Evolutionary conservation across 2,113 vertebrate species (phyloP), one percentile per base, ranked within the genome.

Genomic region (Rhagologus leucostigma): DNA sequence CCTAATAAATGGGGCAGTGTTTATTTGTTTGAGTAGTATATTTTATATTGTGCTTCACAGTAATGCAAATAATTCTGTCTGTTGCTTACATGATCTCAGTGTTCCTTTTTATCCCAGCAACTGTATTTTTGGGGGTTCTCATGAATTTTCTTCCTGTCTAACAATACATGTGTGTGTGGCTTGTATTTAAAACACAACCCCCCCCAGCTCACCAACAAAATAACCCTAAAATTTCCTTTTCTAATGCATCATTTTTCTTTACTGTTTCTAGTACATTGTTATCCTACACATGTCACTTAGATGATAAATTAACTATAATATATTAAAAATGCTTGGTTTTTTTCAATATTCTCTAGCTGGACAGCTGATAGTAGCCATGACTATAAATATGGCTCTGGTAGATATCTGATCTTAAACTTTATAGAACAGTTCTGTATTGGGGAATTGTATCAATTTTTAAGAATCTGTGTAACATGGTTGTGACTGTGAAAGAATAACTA

Each of bases 331-430:
- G 94, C 96, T 97, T 98, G 89, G 73, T 98, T 98, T 98, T 98
- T 94, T 97, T 98, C 97, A 98, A 98, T 98, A 98, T 98, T 97
- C 94, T 96, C 93, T 97, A 95, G 65, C 93, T 95, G 98, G 98
- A 98, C 97, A 98, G 96, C 98, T 98, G 98, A 98, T 98, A 98
- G 98, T 98, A 98, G 97, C 98, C 97, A 98, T 98, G 98, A 97
- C 98, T 98, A 98, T 98, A 98, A 98, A 98, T 98, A 96, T 81
- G 87, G 87, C 83, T 98, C 90, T 95, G 69, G 92, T 79, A 91
- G 97, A 97, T 98, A 98, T 98, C 98, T 98, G 98, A 98, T 98
- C 93, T 97, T 97, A 97, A 98, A 98, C 97, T 98, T 98, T 95
- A 98, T 97, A 90, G 97, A 98, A 93, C 94, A 98, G 97, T 98